These are phyloP conservation scores for Macaria notata DNA, from an alignment of 2,888 invertebrate species.

Conservation along the genomic window DNA sequence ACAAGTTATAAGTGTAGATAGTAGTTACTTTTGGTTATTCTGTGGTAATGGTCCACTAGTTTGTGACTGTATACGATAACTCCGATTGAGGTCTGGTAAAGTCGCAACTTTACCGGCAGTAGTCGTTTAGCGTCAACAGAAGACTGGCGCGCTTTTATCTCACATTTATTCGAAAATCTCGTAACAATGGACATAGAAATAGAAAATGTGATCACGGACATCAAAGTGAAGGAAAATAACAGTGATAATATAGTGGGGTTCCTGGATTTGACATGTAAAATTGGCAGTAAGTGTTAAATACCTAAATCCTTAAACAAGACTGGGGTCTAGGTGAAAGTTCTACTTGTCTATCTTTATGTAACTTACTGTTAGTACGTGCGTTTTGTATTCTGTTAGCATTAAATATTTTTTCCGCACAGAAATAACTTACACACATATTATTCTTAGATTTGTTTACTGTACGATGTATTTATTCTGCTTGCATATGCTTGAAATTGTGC, in stretches of 20 bases:
- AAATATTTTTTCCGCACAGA: no score
- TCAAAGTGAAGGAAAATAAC: constrained; percentile 1
- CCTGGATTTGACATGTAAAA: constrained; percentile 40
- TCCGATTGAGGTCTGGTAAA: constrained; percentile 11
- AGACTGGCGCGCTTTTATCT: constrained; percentile 2
- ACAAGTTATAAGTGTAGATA: no score
- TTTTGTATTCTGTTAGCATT: no score
- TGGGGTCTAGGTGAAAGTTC: constrained; percentile 11
- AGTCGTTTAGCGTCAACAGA: constrained; percentile 1
- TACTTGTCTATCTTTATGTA: not conserved
- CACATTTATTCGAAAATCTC: not conserved
- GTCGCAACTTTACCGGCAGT: not conserved
- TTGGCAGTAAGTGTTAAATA: constrained; percentile 38
- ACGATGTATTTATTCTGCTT: no score
- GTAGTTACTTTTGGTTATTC: no score
- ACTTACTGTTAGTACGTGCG: no score
- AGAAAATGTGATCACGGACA: constrained; percentile 1
- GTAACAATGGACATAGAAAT: constrained; percentile 23
- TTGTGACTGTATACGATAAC: constrained; percentile 14
- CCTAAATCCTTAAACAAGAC: not conserved
- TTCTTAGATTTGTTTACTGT: no score
- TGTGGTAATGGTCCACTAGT: constrained; percentile 7
- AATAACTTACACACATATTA: no score
- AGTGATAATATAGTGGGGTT: constrained; percentile 38
- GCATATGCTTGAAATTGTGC: no score